Evolutionary conservation across 2,113 vertebrate genomes (phyloP).

Genomic region (Azemiops feae): DNA sequence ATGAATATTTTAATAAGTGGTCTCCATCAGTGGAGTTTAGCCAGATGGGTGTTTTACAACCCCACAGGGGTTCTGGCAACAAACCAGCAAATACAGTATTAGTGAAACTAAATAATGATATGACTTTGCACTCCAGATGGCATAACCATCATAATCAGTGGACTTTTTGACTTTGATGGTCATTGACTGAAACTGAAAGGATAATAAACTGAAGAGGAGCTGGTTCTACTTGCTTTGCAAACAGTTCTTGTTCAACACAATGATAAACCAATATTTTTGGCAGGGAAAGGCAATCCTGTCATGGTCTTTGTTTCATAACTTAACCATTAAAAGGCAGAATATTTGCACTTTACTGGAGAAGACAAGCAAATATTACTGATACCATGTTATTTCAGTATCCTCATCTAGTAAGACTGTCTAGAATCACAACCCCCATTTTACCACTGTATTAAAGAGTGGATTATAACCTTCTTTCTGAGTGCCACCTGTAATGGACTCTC

Average conservation of each 20-base stretch:
- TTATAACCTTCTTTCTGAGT: not conserved
- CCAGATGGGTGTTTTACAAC: constrained; percentile 37
- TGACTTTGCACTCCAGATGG: constrained; percentile 17
- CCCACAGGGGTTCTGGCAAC: constrained; percentile 21
- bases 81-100: constrained; percentile 4
- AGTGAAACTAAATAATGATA: not conserved
- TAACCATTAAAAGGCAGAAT: not conserved
- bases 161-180: constrained; percentile 21
- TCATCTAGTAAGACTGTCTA: not conserved
- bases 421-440: not conserved
- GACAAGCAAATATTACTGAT: not conserved
- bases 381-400: not conserved
- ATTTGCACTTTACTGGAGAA: not conserved
- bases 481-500: not conserved
- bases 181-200: not conserved
- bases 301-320: constrained; percentile 3
- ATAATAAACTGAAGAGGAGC: not conserved
- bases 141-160: constrained; percentile 2
- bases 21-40: constrained; percentile 16
- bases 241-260: constrained; percentile 1
- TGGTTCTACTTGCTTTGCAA: constrained; percentile 22
- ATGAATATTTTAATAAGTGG: constrained; percentile 21
- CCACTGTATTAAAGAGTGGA: not conserved
- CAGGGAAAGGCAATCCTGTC: constrained; percentile 2
- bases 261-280: constrained; percentile 22